Evolutionary conservation across 2,113 vertebrate genomes (phyloP), one percentile per base, ranked within the genome.

Genomic region (Argyrosomus japonicus): DNA sequence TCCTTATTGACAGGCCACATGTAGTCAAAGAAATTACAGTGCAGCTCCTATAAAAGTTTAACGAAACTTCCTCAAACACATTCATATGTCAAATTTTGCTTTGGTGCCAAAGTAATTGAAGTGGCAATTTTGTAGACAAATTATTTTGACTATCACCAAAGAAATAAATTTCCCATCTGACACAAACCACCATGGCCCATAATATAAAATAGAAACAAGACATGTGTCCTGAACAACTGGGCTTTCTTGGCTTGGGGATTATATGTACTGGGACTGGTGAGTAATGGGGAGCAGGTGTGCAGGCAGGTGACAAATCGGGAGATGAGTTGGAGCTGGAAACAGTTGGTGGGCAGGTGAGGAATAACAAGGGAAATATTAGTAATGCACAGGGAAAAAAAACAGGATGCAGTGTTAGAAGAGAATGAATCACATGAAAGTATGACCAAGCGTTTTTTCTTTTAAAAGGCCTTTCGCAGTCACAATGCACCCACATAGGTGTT

Each of bases 221-320:
- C 25, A 2, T 60, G 3, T 62, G 45, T 80, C 47, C 10, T 23
- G n/a, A 67, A 0, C 15, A 27, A 67, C 15, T 51, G 29, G 14
- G 53, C 0, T 9, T 8, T 32, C 27, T 40, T 58, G 53, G 25
- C 19, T 67, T 12, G 17, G 80, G 71, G 72, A 63, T 48, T 60
- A 50, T 25, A 65, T 53, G 18, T 43, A 13, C 64, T 27, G 61
- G 23, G 32, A 50, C n/a, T 36, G 68, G 69, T 81, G 84, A 83
- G 18, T 56, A 73, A 85, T 53, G 54, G 40, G 65, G 45, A 71
- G 73, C 90, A 85, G 83, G 83, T 87, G 85, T 77, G 57, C 82
- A 36, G 76, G 45, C 57, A 81, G 76, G 71, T 67, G 85, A 85
- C 58, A 7, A 54, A 69, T 68, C 70, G 56, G 77, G 64, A 71